Conservation (phyloP, 2,888 invertebrate genomes). For the Nomada ruficornis region DNA sequence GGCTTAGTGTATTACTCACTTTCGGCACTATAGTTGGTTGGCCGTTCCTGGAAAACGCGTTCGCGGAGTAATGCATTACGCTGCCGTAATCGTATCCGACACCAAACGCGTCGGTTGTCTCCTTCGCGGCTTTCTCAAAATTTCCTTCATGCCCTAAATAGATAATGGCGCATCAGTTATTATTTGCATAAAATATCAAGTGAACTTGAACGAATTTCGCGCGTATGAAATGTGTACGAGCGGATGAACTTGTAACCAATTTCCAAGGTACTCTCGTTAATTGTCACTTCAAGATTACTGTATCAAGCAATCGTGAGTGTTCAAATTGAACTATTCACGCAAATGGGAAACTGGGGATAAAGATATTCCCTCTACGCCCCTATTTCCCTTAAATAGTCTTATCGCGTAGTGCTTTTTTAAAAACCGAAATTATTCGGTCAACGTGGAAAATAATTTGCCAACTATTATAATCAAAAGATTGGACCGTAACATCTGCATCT, state of each 20-base stretch:
- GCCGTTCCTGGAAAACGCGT: slow-evolving; percentile 91
- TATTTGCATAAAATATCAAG: neutral
- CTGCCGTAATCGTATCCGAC: slow-evolving; percentile 92
- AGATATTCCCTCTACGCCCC: too few species aligned
- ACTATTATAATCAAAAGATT: too few species aligned
- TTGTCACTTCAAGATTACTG: neutral
- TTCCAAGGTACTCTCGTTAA: neutral
- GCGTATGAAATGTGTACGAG: neutral
- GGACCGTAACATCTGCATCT: too few species aligned
- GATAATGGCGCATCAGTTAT: slow-evolving; percentile 24
- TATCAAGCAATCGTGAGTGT: too few species aligned
- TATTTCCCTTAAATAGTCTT: too few species aligned
- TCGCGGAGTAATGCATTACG: slow-evolving; percentile 93
- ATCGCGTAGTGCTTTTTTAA: too few species aligned
- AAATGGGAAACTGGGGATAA: too few species aligned
- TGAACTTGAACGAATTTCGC: neutral
- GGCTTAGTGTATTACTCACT: slow-evolving; percentile 83
- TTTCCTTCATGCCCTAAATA: slow-evolving; percentile 87
- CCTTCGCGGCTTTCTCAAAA: slow-evolving; percentile 88
- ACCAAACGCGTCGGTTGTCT: slow-evolving; percentile 88
- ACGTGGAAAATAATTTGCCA: too few species aligned
- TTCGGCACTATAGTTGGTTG: slow-evolving; percentile 89
- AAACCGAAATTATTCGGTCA: too few species aligned
- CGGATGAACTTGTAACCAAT: neutral
- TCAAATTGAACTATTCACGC: too few species aligned